Evolutionary conservation across 2,113 vertebrate genomes (phyloP).

Genomic region (Lagenorhynchus albirostris): DNA sequence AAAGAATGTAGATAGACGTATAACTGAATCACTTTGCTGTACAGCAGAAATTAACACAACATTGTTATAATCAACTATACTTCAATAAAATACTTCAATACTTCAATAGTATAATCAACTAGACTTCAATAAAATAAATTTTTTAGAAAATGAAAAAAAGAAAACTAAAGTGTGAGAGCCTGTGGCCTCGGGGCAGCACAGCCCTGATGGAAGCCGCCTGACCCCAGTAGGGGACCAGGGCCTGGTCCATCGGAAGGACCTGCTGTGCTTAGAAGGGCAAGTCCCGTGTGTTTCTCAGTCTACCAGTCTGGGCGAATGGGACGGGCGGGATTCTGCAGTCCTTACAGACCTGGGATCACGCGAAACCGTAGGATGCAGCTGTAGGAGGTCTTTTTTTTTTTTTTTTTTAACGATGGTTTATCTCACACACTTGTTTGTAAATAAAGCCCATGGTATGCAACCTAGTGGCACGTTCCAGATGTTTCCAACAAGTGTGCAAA

Average conservation of each 20-base stretch:
- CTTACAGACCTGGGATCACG: neutral
- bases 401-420: neutral
- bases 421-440: conserved; percentile 34
- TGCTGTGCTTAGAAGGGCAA: neutral
- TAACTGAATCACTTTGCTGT: neutral
- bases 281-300: neutral
- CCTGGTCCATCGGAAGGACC: neutral
- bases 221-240: neutral
- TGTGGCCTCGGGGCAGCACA: neutral
- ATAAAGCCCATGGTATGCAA: neutral
- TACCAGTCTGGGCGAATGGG: neutral
- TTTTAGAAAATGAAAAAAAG: neutral
- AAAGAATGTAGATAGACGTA: too few species aligned
- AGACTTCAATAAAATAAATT: neutral
- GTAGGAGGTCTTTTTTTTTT: neutral
- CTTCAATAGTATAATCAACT: too few species aligned
- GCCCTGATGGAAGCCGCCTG: neutral
- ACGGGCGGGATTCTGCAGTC: accelerated
- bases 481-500: conserved; percentile 31
- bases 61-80: neutral
- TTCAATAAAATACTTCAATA: neutral
- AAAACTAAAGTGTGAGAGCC: accelerated
- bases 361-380: neutral
- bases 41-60: neutral
- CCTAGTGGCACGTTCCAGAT: conserved; percentile 42